phyloP scores from a whole-genome alignment of 2,113 vertebrate species.

The Barnardius zonarius region DNA sequence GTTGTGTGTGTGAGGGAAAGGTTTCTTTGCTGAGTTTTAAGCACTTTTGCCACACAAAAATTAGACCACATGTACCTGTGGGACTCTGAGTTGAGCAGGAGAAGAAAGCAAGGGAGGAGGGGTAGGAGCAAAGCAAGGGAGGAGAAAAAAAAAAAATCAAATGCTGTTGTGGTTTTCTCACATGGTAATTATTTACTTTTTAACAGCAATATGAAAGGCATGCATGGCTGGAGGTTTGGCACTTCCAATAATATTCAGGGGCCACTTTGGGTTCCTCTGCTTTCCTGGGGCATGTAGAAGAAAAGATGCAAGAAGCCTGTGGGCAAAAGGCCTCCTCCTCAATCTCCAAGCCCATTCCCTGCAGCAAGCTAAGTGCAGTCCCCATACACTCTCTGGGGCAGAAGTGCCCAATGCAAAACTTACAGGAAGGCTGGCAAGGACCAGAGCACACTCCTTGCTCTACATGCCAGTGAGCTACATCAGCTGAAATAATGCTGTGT shows the following conservation, averaged over 20 bases:
- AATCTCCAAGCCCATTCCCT: background rate
- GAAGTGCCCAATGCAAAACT: background rate
- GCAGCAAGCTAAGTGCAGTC: background rate
- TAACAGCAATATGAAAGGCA: constrained; percentile 7
- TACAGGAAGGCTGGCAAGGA: background rate
- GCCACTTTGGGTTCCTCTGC: background rate
- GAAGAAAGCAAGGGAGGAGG: background rate
- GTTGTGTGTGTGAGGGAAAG: background rate
- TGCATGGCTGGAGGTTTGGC: background rate
- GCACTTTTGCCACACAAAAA: background rate
- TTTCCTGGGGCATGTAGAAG: background rate
- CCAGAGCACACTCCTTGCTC: rapidly evolving
- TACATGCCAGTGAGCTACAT: rapidly evolving
- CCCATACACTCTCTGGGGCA: rapidly evolving
- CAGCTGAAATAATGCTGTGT: background rate
- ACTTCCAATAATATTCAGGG: background rate
- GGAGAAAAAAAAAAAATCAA: background rate
- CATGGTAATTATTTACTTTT: constrained; percentile 43
- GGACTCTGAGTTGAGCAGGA: background rate
- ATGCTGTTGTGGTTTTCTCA: background rate
- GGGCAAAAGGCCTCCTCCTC: background rate
- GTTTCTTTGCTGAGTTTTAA: background rate
- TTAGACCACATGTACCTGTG: background rate
- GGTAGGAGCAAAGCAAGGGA: background rate
- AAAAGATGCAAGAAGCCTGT: background rate